Evolutionary conservation across 2,888 invertebrate species (phyloP).

Genomic region (Sisyra nigra): DNA sequence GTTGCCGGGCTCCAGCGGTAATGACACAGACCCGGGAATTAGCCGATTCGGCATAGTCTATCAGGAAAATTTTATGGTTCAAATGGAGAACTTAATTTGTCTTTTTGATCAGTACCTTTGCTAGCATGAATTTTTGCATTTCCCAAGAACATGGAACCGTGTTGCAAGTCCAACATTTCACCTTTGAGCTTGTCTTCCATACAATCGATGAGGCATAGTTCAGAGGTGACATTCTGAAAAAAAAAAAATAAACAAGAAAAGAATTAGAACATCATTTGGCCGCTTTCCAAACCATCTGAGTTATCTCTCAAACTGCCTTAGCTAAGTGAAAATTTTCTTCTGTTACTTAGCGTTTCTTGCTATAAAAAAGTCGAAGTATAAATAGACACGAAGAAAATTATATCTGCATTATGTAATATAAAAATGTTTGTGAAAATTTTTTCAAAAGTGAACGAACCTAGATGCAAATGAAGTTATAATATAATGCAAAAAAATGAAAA

Average conservation of each 20-base stretch:
- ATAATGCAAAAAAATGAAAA: too few species aligned
- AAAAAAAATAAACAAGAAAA: too few species aligned
- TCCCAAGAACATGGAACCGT: conserved; percentile 69
- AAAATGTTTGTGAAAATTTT: too few species aligned
- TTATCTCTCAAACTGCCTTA: too few species aligned
- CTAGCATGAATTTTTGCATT: conserved; percentile 65
- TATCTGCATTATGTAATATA: too few species aligned
- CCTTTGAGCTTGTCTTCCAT: conserved; percentile 71
- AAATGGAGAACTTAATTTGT: background rate
- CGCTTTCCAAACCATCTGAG: too few species aligned
- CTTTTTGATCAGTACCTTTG: conserved; percentile 16
- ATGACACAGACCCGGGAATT: conserved; percentile 75
- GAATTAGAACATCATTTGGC: too few species aligned
- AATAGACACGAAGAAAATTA: too few species aligned
- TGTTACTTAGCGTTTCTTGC: background rate
- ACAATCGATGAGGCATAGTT: conserved; percentile 68
- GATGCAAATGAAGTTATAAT: too few species aligned
- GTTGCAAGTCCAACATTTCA: conserved; percentile 83
- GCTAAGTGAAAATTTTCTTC: background rate
- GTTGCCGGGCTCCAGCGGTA: conserved; percentile 82
- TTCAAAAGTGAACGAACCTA: too few species aligned
- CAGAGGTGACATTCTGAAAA: conserved; percentile 55
- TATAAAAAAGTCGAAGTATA: too few species aligned
- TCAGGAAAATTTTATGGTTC: background rate
- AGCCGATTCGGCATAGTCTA: conserved; percentile 59